Evolutionary conservation across 1,140 invertebrate species (phyloP).

Genomic region (Cydia amplana): DNA sequence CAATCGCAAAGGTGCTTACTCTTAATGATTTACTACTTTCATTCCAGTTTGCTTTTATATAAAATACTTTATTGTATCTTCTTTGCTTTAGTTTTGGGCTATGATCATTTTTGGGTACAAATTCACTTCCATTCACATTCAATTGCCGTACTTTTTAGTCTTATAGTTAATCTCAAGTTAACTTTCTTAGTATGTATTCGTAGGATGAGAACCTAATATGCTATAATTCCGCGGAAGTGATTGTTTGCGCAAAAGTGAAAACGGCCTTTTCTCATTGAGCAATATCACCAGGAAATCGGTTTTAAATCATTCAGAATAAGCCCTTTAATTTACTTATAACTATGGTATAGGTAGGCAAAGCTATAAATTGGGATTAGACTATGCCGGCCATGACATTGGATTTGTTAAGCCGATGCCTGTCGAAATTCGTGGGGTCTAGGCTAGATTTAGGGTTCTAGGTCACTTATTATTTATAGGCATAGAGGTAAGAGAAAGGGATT

Average conservation of each 20-base stretch:
- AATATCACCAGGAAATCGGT: neutral
- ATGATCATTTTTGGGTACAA: too few relatives aligned
- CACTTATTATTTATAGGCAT: neutral
- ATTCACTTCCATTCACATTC: neutral
- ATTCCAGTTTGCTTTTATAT: neutral
- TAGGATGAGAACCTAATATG: neutral
- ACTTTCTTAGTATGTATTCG: too few relatives aligned
- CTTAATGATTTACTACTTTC: neutral
- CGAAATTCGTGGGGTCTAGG: conserved; percentile 22
- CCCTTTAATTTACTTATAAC: conserved; percentile 12
- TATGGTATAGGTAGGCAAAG: conserved; percentile 18
- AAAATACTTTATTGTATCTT: too few relatives aligned
- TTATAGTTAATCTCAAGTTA: too few relatives aligned
- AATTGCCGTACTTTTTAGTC: too few relatives aligned
- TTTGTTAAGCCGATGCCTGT: conserved; percentile 23
- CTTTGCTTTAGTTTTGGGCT: too few relatives aligned
- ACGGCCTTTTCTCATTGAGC: neutral
- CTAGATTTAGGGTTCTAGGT: conserved; percentile 14
- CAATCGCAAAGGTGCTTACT: neutral
- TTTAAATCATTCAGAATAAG: conserved; percentile 19
- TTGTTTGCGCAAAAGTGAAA: neutral
- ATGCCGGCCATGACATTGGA: conserved; percentile 17
- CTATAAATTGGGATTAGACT: conserved; percentile 1
- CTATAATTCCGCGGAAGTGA: neutral
- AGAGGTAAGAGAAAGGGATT: neutral